These are phyloP conservation scores for Trachelus troglodyta DNA, from an alignment of 2,888 invertebrate genomes.

Conservation along the genomic window DNA sequence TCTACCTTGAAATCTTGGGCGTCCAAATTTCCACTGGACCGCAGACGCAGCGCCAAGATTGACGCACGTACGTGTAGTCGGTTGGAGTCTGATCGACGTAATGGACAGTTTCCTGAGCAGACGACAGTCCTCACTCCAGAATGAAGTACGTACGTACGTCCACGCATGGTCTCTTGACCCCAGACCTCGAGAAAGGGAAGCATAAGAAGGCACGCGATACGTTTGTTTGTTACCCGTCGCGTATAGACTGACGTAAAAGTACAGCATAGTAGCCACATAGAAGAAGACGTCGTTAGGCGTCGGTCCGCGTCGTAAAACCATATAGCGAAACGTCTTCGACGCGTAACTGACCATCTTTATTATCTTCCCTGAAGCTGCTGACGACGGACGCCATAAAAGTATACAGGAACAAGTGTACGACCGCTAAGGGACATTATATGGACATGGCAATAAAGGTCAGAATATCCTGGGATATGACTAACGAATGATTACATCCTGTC, in stretches of 20 bases:
- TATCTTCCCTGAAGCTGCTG: background rate
- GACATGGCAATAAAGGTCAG: background rate
- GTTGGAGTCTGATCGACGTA: conserved; percentile 48
- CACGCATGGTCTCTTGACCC: conserved; percentile 1
- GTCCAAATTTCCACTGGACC: background rate
- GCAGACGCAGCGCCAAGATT: background rate
- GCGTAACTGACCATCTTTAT: conserved; percentile 7
- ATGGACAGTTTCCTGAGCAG: conserved; percentile 61
- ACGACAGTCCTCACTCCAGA: conserved; percentile 22
- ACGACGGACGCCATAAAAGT: background rate
- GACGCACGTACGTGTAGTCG: background rate
- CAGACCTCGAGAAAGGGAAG: background rate
- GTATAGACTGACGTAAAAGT: background rate
- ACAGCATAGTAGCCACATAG: background rate
- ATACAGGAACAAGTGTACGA: background rate
- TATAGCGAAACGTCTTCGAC: background rate
- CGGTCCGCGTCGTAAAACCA: background rate
- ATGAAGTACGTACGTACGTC: background rate
- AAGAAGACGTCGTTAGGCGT: background rate
- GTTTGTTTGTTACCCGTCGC: background rate
- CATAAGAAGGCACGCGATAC: background rate
- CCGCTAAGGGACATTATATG: background rate
- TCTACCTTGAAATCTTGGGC: background rate
- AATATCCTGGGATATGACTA: background rate
- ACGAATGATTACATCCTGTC: background rate